These are phyloP conservation scores for Leistus spinibarbis DNA, from an alignment of 2,888 invertebrate genomes.

Conservation along the genomic window DNA sequence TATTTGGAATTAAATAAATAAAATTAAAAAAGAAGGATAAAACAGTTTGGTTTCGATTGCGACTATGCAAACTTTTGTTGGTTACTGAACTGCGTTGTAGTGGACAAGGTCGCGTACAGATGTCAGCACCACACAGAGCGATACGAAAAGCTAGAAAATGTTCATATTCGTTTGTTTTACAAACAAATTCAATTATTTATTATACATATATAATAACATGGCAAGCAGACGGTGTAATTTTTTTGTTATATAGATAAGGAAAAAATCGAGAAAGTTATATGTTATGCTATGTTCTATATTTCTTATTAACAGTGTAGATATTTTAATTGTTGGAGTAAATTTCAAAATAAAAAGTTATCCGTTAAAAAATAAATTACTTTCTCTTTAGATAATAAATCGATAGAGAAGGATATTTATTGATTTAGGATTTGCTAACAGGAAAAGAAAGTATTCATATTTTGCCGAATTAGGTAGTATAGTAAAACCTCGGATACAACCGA, in stretches of 20 bases:
- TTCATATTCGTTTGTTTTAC: slow-evolving; percentile 21
- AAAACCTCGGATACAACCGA: no score
- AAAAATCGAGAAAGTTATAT: neutral
- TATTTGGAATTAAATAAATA: neutral
- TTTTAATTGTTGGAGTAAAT: slow-evolving; percentile 8
- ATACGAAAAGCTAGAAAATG: slow-evolving; percentile 11
- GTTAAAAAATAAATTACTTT: neutral
- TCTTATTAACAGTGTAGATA: neutral
- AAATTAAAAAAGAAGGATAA: neutral
- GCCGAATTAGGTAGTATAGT: neutral
- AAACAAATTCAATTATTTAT: neutral
- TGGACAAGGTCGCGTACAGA: neutral
- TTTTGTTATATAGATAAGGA: neutral
- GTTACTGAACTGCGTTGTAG: slow-evolving; percentile 6
- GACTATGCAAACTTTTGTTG: no score
- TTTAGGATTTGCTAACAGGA: neutral
- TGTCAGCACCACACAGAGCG: slow-evolving; percentile 16
- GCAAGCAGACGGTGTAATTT: neutral
- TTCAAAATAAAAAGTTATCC: neutral
- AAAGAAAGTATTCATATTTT: neutral
- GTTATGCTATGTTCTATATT: neutral
- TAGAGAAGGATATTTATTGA: neutral
- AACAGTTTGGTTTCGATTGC: neutral
- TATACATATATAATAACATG: neutral
- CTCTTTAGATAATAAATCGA: neutral